A percentile compares a stretch with the other conserved stretches of the same genome.
Evolutionary conservation across 23 tunicate genomes (phyloP).

Genomic region (Phallusia fumigata): DNA sequence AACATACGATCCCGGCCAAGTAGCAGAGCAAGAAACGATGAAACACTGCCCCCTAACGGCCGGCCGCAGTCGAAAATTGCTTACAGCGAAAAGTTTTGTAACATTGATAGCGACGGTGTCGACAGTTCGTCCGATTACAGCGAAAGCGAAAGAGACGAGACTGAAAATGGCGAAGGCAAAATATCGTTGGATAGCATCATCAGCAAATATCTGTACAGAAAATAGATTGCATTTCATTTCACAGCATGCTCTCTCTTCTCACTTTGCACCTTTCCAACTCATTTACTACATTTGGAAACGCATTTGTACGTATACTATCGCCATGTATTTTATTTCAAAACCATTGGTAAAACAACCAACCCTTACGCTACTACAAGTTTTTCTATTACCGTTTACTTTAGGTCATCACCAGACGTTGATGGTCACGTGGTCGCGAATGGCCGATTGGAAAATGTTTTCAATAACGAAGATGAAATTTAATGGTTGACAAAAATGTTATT

Average conservation of each 20-base stretch:
- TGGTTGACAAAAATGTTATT: background rate
- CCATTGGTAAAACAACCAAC: background rate
- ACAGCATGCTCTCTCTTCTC: background rate
- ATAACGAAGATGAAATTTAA: background rate
- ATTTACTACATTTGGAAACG: background rate
- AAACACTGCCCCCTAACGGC: background rate
- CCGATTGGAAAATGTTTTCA: slow-evolving; percentile 2
- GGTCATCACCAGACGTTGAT: background rate
- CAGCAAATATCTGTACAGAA: slow-evolving; percentile 69
- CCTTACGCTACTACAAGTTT: background rate
- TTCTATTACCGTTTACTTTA: background rate
- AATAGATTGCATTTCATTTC: slow-evolving; percentile 2
- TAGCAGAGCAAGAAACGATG: background rate
- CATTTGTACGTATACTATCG: background rate
- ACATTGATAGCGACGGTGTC: background rate
- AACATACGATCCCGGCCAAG: background rate
- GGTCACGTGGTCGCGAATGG: background rate
- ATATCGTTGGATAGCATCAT: slow-evolving; percentile 57
- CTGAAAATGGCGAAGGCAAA: background rate
- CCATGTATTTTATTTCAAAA: background rate
- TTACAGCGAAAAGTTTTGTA: background rate
- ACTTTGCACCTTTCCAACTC: background rate
- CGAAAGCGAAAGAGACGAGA: background rate
- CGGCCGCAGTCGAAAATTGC: background rate
- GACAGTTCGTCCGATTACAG: background rate